phyloP scores from a whole-genome alignment of 1,140 invertebrate species.

The Heliconius nattereri region DNA sequence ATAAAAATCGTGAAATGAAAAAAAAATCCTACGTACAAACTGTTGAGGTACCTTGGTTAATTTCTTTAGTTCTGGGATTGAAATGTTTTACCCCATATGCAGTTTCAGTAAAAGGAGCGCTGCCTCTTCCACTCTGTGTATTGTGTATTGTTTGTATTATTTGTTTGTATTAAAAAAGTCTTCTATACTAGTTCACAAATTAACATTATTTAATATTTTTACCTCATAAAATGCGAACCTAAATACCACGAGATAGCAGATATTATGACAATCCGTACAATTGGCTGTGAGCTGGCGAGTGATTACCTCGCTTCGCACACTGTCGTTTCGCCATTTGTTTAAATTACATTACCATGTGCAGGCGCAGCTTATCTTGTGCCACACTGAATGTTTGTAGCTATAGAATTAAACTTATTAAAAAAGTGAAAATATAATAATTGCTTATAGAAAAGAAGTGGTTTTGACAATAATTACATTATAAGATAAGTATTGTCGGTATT shows the following conservation, averaged over 20 bases:
- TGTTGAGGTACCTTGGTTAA: too few species aligned
- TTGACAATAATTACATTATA: too few species aligned
- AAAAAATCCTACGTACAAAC: too few species aligned
- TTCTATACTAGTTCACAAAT: too few species aligned
- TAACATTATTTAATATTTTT: background rate
- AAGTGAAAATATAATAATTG: background rate
- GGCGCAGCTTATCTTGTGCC: conserved; percentile 38
- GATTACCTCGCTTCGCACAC: conserved; percentile 76
- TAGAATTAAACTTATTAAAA: background rate
- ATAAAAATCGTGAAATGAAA: too few species aligned
- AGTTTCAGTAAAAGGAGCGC: too few species aligned
- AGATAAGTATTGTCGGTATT: too few species aligned
- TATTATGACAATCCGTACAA: conserved; percentile 12
- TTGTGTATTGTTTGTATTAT: too few species aligned
- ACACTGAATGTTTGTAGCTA: conserved; percentile 20
- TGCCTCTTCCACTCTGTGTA: too few species aligned
- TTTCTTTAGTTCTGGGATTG: too few species aligned
- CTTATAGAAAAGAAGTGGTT: background rate
- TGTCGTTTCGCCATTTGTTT: conserved; percentile 74
- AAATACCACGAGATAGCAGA: conserved; percentile 1
- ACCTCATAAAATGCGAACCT: background rate
- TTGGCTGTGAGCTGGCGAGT: conserved; percentile 52
- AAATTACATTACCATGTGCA: conserved; percentile 77
- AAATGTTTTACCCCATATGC: too few species aligned
- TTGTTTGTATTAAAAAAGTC: too few species aligned